Base-by-base conservation (phyloP, 2,113 vertebrate genomes). In the Actinemys pallida region DNA sequence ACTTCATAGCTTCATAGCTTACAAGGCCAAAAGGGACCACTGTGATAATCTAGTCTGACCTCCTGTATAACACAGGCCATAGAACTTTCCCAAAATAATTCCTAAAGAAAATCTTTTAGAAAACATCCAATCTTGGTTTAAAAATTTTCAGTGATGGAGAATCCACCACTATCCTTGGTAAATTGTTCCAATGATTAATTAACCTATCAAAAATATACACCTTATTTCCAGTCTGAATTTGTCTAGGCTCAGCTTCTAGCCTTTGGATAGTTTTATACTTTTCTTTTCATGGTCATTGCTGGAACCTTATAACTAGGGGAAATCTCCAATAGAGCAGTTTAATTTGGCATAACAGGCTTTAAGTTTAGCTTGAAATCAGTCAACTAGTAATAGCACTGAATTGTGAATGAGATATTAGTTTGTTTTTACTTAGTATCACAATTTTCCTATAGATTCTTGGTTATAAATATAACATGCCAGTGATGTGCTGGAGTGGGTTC, bases 291-390 rank as follows among this genome's bases (percentile, higher is more conserved):
- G 49, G 88, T 72, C 19, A 19, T 22, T 65, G 47, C 84, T 42
- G 59, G 92, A 91, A 54, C 0, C 57, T 84, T 56, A 27, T 5
- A 49, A 90, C 83, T 27, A 11, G 45, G 81, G 31, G 86, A 96
- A 90, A 79, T 16, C 12, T 7, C 20, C 1, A 42, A 49, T 50
- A 56, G 3, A 82, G 2, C 35, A 35, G 87, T 78, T 3, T n/a
- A 39, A 82, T 13, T 94, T 96, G 49, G 86, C 62, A 88, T 50
- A 90, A 91, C 29, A 6, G 3, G 10, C 8, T 82, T 90, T 92
- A 94, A 94, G 50, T 47, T 87, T 52, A 86, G 47, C 75, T 87
- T 93, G 20, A 95, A 96, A 87, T 88, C 83, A 87, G 35, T 72
- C 86, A 83, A 35, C 24, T 82, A 86, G 24, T 10, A 39, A 42